Percentiles rank a stretch among this genome's conserved stretches.
Evolutionary conservation across 2,888 invertebrate species (phyloP).

Genomic region (Choreutis nemorana): DNA sequence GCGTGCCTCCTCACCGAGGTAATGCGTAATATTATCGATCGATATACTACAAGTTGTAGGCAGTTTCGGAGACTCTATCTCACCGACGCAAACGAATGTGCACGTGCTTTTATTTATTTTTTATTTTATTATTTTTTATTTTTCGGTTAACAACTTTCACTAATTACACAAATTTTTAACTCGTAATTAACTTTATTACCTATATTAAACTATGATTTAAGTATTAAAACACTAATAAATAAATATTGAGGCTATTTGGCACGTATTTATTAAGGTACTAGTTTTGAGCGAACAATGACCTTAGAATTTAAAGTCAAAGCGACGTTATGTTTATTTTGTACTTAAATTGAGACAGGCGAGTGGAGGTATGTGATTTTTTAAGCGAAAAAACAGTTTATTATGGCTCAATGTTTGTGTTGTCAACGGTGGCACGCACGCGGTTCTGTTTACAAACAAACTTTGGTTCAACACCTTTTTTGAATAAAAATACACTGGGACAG

Average conservation of each 20-base stretch:
- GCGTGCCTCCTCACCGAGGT: conserved; percentile 31
- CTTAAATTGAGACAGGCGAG: conserved; percentile 1
- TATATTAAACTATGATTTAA: background rate
- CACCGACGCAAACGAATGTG: conserved; percentile 31
- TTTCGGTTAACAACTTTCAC: conserved; percentile 6
- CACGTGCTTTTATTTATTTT: conserved; percentile 13
- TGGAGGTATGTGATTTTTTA: conserved; percentile 8
- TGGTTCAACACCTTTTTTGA: conserved; percentile 26
- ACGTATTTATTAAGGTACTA: conserved; percentile 15
- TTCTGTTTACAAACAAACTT: conserved; percentile 58
- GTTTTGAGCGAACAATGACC: conserved; percentile 23
- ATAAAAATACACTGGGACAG: no score
- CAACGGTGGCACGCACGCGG: conserved; percentile 37
- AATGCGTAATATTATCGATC: conserved; percentile 68
- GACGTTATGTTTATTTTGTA: background rate
- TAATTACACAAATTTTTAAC: conserved; percentile 1
- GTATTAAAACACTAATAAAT: background rate
- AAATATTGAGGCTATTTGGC: conserved; percentile 21
- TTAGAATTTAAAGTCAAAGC: background rate
- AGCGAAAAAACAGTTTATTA: conserved; percentile 10
- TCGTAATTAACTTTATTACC: background rate
- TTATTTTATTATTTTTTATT: conserved; percentile 10
- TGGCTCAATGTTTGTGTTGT: conserved; percentile 25
- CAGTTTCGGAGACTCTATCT: conserved; percentile 29
- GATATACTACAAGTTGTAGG: conserved; percentile 51